Conservation (phyloP, 2,888 invertebrate species). For the Ischnura elegans region DNA sequence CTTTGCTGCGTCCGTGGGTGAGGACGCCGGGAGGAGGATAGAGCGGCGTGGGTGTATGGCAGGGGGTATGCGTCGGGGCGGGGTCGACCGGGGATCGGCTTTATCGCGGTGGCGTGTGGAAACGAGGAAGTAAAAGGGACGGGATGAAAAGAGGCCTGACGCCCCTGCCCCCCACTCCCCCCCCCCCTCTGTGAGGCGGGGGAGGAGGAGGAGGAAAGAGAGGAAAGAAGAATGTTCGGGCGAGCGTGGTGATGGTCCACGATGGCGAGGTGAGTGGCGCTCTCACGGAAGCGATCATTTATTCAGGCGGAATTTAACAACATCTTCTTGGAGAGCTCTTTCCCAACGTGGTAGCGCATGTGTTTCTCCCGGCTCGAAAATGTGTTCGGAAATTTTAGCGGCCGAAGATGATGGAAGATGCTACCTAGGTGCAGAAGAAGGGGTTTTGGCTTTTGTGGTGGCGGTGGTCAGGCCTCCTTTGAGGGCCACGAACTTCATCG, state of each 20-base stretch:
- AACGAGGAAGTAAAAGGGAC: background rate
- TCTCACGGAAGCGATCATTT: background rate
- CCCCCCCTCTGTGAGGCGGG: no score
- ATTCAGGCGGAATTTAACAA: constrained; percentile 21
- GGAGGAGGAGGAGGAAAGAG: background rate
- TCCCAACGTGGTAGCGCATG: background rate
- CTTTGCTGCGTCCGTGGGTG: background rate
- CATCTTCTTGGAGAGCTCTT: constrained; percentile 26
- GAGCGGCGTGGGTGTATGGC: background rate
- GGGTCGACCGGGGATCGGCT: background rate
- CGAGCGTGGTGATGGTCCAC: background rate
- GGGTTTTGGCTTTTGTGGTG: no score
- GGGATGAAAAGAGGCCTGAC: no score
- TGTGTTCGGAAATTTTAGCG: background rate
- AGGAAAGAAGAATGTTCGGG: no score
- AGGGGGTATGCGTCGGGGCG: background rate
- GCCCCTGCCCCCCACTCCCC: no score
- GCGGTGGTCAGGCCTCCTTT: no score
- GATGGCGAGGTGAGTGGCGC: background rate
- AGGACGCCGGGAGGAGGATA: background rate
- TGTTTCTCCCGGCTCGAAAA: background rate
- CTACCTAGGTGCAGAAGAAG: no score
- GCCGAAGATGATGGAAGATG: background rate
- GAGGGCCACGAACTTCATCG: no score
- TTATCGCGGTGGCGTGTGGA: background rate